These are phyloP conservation scores for Melanaphis sacchari DNA, from an alignment of 1,140 invertebrate species.

Conservation along the genomic window DNA sequence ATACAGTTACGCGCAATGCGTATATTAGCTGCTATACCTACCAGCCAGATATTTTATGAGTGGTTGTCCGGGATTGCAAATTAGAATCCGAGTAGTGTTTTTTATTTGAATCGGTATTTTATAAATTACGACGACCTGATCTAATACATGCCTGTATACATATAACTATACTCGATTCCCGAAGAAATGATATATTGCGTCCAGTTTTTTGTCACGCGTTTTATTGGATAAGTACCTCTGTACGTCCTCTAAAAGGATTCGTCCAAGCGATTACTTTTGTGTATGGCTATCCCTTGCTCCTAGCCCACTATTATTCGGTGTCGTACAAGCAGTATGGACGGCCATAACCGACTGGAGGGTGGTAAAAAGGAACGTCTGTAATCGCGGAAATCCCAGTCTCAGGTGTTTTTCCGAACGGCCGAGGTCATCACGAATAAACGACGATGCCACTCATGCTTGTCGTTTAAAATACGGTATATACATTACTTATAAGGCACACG, in stretches of 20 bases:
- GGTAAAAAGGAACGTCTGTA: background rate
- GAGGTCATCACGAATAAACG: background rate
- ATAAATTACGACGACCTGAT: background rate
- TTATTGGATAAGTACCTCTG: conserved; percentile 22
- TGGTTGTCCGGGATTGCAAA: conserved; percentile 26
- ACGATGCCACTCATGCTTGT: background rate
- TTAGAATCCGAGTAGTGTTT: conserved; percentile 12
- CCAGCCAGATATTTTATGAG: conserved; percentile 3
- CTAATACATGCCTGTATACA: background rate
- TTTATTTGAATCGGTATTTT: background rate
- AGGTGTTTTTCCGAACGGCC: background rate
- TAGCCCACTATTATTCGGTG: background rate
- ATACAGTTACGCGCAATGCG: background rate
- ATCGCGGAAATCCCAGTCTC: background rate
- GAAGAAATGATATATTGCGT: background rate
- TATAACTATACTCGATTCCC: background rate
- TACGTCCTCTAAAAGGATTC: background rate
- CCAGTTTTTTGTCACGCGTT: background rate
- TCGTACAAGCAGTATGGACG: background rate
- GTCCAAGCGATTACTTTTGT: background rate
- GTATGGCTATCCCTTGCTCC: background rate
- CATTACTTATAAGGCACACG: background rate
- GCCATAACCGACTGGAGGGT: background rate
- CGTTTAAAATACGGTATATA: background rate
- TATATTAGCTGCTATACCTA: background rate